phyloP scores from a whole-genome alignment of 2,888 invertebrate species.

The Corbicula japonica region DNA sequence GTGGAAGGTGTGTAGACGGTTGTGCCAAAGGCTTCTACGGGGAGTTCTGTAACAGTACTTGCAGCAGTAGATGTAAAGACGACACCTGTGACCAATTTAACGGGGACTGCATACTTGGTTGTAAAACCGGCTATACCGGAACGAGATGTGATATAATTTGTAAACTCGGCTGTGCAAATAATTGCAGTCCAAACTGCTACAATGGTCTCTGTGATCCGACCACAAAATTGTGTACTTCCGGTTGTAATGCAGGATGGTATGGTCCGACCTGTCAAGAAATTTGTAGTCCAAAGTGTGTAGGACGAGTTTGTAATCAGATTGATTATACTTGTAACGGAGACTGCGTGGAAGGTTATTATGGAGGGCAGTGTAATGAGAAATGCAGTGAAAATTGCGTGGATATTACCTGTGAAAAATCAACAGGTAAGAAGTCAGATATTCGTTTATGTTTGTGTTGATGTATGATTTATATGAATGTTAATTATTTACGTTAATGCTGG shows the following conservation, averaged over 20 bases:
- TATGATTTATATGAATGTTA: not conserved
- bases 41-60: constrained; percentile 51
- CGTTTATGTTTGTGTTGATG: not conserved
- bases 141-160: constrained; percentile 59
- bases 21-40: constrained; percentile 62
- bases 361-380: constrained; percentile 28
- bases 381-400: constrained; percentile 45
- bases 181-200: constrained; percentile 55
- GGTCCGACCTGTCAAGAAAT: constrained; percentile 54
- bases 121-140: constrained; percentile 62
- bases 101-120: constrained; percentile 57
- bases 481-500: not conserved
- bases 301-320: constrained; percentile 51
- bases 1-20: constrained; percentile 53
- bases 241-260: constrained; percentile 65
- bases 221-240: constrained; percentile 56
- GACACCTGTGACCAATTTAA: constrained; percentile 47
- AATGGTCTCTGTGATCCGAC: constrained; percentile 48
- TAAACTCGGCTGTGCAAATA: constrained; percentile 47
- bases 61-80: constrained; percentile 58
- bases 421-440: constrained; percentile 31
- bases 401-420: constrained; percentile 18
- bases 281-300: constrained; percentile 57
- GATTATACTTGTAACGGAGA: constrained; percentile 33
- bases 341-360: constrained; percentile 47